Conservation (phyloP, 2,113 vertebrate genomes). For the Zosterops hypoxanthus region DNA sequence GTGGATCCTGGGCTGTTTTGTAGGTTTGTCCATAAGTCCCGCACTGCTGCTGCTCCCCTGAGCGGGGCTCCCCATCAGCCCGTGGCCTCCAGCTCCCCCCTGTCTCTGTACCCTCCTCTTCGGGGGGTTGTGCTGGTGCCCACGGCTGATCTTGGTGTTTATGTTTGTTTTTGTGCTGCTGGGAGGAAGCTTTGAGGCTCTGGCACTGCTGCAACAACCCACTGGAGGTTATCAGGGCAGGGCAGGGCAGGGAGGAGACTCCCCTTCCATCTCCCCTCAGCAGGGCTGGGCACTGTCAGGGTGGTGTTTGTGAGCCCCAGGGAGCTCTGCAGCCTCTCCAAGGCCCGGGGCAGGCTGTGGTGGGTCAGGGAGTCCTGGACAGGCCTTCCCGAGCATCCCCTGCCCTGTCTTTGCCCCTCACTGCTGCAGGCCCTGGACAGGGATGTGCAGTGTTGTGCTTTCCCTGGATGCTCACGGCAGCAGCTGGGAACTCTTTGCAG, state of each 20-base stretch:
- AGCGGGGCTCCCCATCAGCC: neutral
- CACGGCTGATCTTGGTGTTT: neutral
- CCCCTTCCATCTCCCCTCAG: neutral
- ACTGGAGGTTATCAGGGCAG: neutral
- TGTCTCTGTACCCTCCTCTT: fast-evolving
- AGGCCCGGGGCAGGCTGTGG: fast-evolving
- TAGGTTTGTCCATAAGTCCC: neutral
- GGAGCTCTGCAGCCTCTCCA: neutral
- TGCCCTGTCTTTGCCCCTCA: neutral
- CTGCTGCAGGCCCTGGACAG: neutral
- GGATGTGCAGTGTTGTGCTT: neutral
- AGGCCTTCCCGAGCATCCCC: fast-evolving
- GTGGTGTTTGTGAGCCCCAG: fast-evolving
- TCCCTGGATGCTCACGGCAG: neutral
- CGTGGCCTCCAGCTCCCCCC: neutral
- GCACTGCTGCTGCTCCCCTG: neutral
- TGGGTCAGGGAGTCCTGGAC: fast-evolving
- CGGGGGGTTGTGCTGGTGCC: neutral
- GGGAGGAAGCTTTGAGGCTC: neutral
- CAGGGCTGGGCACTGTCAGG: neutral
- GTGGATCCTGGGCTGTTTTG: neutral
- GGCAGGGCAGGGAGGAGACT: neutral
- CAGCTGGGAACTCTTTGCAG: neutral
- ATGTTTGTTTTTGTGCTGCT: neutral
- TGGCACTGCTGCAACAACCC: neutral